Conservation (phyloP, 2,888 invertebrate species). For the Alentia gelatinosa region DNA sequence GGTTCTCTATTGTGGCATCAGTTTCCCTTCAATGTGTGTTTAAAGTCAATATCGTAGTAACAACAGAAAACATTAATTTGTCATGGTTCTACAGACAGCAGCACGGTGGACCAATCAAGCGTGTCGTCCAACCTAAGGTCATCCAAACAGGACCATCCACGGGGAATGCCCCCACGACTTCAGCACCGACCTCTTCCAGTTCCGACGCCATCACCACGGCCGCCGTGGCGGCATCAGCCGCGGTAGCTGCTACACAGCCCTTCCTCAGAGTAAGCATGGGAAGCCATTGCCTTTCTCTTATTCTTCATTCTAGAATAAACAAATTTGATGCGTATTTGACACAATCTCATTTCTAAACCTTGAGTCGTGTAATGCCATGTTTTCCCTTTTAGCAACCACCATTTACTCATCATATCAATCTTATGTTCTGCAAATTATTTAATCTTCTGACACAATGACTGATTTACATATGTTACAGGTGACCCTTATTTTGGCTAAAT, state of each 20-base stretch:
- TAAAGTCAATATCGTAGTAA: background rate
- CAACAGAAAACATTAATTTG: background rate
- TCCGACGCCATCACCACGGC: conserved; percentile 70
- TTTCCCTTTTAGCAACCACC: too few relatives aligned
- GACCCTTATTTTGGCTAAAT: too few relatives aligned
- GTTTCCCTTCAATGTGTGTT: background rate
- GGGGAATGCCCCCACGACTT: background rate
- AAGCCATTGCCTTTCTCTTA: background rate
- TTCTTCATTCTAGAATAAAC: background rate
- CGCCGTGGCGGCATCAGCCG: conserved; percentile 76
- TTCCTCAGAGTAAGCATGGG: conserved; percentile 74
- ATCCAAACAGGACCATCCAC: conserved; percentile 55
- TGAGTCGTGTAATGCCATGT: too few relatives aligned
- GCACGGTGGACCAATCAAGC: conserved; percentile 68
- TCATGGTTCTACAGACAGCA: conserved; percentile 3
- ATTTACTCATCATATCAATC: too few relatives aligned
- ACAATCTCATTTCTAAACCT: too few relatives aligned
- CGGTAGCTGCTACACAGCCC: conserved; percentile 78
- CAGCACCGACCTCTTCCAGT: conserved; percentile 39
- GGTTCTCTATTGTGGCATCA: too few relatives aligned
- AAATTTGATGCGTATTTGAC: too few relatives aligned
- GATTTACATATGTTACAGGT: too few relatives aligned
- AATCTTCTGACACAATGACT: too few relatives aligned
- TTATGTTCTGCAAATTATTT: too few relatives aligned
- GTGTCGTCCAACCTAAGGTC: conserved; percentile 72